A percentile compares a stretch with the other conserved stretches of the same genome.
Conservation (phyloP, 2,888 invertebrate species). For the Melinaea marsaeus region DNA sequence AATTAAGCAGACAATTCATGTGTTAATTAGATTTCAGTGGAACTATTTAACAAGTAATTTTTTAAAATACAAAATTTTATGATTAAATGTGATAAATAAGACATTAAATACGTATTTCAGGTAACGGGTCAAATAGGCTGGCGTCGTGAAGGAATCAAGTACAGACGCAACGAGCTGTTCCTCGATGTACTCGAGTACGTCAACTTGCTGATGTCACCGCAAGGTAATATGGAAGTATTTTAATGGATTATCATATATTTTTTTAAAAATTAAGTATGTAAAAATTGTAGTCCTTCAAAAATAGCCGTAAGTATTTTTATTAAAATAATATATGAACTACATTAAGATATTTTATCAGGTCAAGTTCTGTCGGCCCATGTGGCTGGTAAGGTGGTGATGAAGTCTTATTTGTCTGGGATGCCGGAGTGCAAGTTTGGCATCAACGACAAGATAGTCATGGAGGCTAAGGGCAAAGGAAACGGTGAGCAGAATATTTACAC, state of each 20-base stretch:
- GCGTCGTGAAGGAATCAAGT: constrained; percentile 99
- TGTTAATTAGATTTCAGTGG: too few species aligned
- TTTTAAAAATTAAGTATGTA: not conserved
- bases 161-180: constrained; percentile 98
- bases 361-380: constrained; percentile 99
- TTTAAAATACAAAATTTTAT: too few species aligned
- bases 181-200: constrained; percentile 99
- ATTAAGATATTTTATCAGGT: constrained; percentile 69
- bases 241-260: not conserved
- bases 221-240: constrained; percentile 80
- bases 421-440: constrained; percentile 99
- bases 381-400: constrained; percentile 99
- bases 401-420: constrained; percentile 99
- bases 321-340: constrained; percentile 41
- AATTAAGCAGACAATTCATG: too few species aligned
- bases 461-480: constrained; percentile 89
- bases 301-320: not conserved
- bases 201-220: constrained; percentile 99
- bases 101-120: constrained; percentile 35
- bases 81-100: too few species aligned
- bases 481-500: constrained; percentile 49
- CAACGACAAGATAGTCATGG: constrained; percentile 99
- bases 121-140: constrained; percentile 99
- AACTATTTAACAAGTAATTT: too few species aligned
- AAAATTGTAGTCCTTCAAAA: not conserved